Evolutionary conservation across 2,797 vertebrate genomes (phyloP), one percentile per base, ranked within the genome.

Genomic region (Balearica regulorum): DNA sequence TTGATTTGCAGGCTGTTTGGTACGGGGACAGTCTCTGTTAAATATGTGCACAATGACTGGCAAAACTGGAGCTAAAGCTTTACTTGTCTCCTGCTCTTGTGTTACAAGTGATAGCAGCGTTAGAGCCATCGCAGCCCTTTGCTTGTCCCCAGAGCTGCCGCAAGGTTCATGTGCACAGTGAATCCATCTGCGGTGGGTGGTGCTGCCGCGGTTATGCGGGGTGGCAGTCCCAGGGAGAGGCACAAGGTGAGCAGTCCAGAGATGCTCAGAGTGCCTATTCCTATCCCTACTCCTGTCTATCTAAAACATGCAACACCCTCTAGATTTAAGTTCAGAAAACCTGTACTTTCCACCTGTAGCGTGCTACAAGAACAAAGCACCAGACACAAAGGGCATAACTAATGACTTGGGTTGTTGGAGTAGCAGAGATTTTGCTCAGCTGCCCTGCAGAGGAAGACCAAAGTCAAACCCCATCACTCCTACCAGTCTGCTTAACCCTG

Each of bases 101-200:
- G 17, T 61, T 66, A 61, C 4, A 46, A 54, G 49, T 10, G 12
- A 26, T 13, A 65, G 62, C 18, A 54, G 25, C 11, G 3, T 10
- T 44, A 33, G 33, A 78, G 31, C 61, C 10, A 15, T 3, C 3
- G 15, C 61, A 94, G n/a, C 31, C 18, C 49, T 78, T 37, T 82
- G 19, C 69, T 78, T 78, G 25, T 60, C 11, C 35, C 37, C 37
- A 44, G 37, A 70, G 25, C 31, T 82, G 49, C 43, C 58, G 31
- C 48, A n/a, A 72, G 39, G 55, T 77, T 62, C 13, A 5, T 0
- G 5, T 21, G 22, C 44, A 31, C 37, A 65, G 37, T 0, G 1
- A 81, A n/a, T 31, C 25, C 35, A 16, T 15, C 29, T 10, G 11
- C 0, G 3, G 16, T 22, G 19, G 10, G 41, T 55, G 41, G 19